Evolutionary conservation across 2,797 vertebrate species (phyloP), one percentile per base, ranked within the genome.

Genomic region (Poeciliopsis infans): DNA sequence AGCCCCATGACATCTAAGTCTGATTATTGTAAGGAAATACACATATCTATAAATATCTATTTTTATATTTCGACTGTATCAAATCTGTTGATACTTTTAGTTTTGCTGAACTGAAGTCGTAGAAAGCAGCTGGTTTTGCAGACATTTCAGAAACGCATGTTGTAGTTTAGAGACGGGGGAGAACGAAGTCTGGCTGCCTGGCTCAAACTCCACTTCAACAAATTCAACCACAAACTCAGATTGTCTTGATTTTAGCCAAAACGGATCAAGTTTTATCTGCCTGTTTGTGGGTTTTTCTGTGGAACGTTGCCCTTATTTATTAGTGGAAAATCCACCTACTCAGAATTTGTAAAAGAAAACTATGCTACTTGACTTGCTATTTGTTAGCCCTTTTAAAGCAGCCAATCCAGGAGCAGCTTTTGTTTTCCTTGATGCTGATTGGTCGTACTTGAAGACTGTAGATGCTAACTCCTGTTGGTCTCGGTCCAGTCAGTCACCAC

Each of bases 91-190:
- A 96, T 91, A 89, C 95, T 93, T 87, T 84, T 72, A 41, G 51
- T 84, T 83, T 86, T 81, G 36, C 94, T 85, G 86, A 91, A 94
- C 68, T 71, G 81, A 79, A 85, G 84, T 75, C 77, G 71, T 90
- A 87, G 74, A 89, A 95, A 97, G 97, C 97, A 98, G 96, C 97
- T 97, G 97, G 97, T 98, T 98, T 98, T 98, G 97, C 97, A 95
- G 95, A 97, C 93, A 94, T 94, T 93, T 95, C 89, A 90, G 81
- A 89, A 87, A 89, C 92, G 87, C 68, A 90, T 91, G 92, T 95
- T 96, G 91, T 96, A 95, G 91, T 83, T 90, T 87, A 89, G 79
- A 90, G 87, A 84, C 45, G 85, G 84, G 90, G 91, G 89, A 87
- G 90, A 85, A 82, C 45, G 23, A 87, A 88, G 90, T 93, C 91